A percentile compares a stretch with the other conserved stretches of the same genome.
These are phyloP conservation scores for Heliconius charithonia DNA, from an alignment of 2,888 invertebrate genomes.

Conservation along the genomic window DNA sequence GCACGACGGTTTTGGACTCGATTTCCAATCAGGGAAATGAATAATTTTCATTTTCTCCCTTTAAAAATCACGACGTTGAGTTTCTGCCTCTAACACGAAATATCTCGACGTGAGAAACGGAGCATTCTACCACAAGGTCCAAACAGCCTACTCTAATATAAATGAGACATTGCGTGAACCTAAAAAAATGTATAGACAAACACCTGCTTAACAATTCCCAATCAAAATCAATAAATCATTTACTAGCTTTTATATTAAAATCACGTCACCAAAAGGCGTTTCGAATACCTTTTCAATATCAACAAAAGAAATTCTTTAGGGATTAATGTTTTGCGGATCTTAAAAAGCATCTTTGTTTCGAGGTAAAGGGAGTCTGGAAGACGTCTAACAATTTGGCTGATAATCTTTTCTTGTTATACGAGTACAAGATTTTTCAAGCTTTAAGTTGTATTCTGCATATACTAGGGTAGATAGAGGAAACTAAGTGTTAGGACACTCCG, in stretches of 20 bases:
- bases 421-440: neutral
- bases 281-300: conserved; percentile 24
- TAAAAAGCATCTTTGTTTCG: conserved; percentile 25
- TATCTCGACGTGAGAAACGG: too few relatives aligned
- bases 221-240: neutral
- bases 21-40: too few relatives aligned
- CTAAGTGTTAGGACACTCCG: neutral
- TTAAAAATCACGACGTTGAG: too few relatives aligned
- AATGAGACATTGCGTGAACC: too few relatives aligned
- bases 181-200: too few relatives aligned
- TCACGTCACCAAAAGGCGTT: neutral
- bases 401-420: neutral
- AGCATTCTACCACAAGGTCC: too few relatives aligned
- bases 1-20: too few relatives aligned
- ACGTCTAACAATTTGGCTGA: conserved; percentile 11
- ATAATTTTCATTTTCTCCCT: too few relatives aligned
- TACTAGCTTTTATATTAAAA: conserved; percentile 9
- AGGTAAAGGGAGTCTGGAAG: conserved; percentile 14
- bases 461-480: neutral
- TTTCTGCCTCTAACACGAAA: too few relatives aligned
- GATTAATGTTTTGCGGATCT: conserved; percentile 14
- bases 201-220: too few relatives aligned
- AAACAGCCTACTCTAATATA: too few relatives aligned
- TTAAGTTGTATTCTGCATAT: neutral
- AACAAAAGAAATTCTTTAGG: conserved; percentile 19